Evolutionary conservation across 2,888 invertebrate species (phyloP), one percentile per base, ranked within the genome.

Genomic region (Tortrix viridana): DNA sequence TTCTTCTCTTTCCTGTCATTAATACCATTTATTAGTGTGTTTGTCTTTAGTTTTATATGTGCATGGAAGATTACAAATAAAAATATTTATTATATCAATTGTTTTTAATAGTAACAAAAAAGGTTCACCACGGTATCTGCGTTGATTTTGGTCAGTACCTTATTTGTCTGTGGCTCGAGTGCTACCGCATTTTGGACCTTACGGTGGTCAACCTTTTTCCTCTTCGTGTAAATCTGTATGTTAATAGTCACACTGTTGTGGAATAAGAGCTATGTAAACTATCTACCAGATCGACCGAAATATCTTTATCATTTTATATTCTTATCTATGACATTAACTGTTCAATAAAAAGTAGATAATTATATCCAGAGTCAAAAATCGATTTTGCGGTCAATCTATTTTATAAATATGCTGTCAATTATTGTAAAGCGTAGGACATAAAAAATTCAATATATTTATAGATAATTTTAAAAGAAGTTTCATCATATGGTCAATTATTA

Each of bases 41-140:
- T 90, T 90, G 92, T 89, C 90, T 85, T 88, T 85, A 80, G 84
- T 86, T 82, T 88, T 88, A 89, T 89, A 92, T 92, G 92, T 92
- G 92, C 92, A 92, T 92, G 92, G 88, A 90, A 86, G 85, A 84
- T 85, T 80, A 82, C 73, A 81, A 76, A 76, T 78, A 69, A 80
- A 73, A 77, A 75, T 76, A 80, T 77, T 73, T 77, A 80, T 81
- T 82, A 75, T 72, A 50, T 50, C 46, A 77, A 70, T 64, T 74
- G 74, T 76, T 72, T n/a, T 69, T 75, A 78, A 82, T 84, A 85
- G 55, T 50, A 43, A 47, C 16, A 54, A 50, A 23, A 67, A 71
- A 75, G 74, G 75, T 78, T 79, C 73, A 77, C 76, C 71, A 43
- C 50, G 16, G 41, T 20, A 48, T 9, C 26, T 37, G 26, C 14